Conservation (phyloP, 2,797 vertebrate species). For the Xerus rutilus region DNA sequence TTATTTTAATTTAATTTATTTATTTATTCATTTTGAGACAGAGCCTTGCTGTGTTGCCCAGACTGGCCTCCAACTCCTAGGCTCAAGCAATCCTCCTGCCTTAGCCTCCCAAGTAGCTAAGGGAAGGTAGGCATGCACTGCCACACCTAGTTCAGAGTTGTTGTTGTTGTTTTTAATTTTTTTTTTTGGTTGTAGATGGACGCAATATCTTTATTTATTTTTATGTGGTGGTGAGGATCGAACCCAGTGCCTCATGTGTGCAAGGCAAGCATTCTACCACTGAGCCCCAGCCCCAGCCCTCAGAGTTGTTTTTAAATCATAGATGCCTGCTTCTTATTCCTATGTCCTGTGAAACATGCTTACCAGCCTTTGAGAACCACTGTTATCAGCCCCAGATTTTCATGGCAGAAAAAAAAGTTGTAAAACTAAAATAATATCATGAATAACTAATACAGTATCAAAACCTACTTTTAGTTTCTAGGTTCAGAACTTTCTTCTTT, state of each 20-base stretch:
- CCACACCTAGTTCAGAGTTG: neutral
- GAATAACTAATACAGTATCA: neutral
- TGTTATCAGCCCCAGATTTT: neutral
- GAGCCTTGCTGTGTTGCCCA: neutral
- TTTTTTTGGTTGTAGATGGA: too few species aligned
- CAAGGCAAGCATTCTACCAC: too few species aligned
- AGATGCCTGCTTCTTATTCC: neutral
- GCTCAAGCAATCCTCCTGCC: neutral
- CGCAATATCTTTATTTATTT: too few species aligned
- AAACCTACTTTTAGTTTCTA: neutral
- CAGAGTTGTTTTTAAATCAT: constrained; percentile 1
- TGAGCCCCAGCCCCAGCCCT: too few species aligned
- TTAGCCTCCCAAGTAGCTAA: neutral
- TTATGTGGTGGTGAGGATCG: too few species aligned
- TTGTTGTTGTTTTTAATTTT: neutral
- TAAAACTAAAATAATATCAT: neutral
- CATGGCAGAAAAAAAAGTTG: neutral
- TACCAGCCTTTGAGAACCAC: neutral
- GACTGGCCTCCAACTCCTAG: neutral
- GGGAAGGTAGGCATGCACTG: neutral
- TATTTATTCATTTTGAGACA: neutral
- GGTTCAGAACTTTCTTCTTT: constrained; percentile 12
- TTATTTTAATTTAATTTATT: neutral
- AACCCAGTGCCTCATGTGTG: too few species aligned
- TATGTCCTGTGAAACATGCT: neutral